Conservation (phyloP, 2,888 invertebrate genomes). For the Parelbella ahira region DNA sequence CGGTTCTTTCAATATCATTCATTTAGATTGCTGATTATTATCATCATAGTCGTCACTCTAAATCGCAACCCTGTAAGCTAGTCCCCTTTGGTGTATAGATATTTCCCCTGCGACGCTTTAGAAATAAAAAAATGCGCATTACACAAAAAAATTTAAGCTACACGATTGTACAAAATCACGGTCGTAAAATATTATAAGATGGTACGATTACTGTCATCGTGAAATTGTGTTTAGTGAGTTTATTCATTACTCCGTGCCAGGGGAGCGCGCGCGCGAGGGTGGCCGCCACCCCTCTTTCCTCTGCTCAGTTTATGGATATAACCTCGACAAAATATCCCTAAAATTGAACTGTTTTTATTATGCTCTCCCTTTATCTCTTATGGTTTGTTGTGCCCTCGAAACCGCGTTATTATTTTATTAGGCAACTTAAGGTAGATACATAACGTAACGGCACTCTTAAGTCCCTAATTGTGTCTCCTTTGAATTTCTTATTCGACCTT, state of each 20-base stretch:
- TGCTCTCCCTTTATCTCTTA: conserved; percentile 77
- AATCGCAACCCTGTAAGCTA: too few species aligned
- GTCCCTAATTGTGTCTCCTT: conserved; percentile 22
- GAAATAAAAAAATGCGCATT: conserved; percentile 13
- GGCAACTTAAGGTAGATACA: conserved; percentile 46
- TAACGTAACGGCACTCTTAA: conserved; percentile 25
- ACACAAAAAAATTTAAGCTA: conserved; percentile 13
- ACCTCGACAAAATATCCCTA: conserved; percentile 81
- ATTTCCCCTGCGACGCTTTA: too few species aligned
- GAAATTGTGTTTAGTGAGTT: conserved; percentile 73
- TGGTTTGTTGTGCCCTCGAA: conserved; percentile 74
- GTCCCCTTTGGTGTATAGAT: too few species aligned
- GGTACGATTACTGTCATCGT: conserved; percentile 65
- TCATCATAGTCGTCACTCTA: too few species aligned
- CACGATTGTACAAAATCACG: conserved; percentile 24
- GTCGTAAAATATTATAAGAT: conserved; percentile 34
- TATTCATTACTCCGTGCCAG: conserved; percentile 76
- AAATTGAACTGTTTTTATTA: conserved; percentile 81
- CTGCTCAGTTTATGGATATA: conserved; percentile 77
- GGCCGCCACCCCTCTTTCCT: conserved; percentile 44
- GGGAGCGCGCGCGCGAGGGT: conserved; percentile 37
- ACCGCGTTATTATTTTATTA: conserved; percentile 75
- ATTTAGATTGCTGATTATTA: too few species aligned
- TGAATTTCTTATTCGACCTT: conserved; percentile 20
- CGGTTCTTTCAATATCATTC: too few species aligned